Evolutionary conservation across 2,113 vertebrate species (phyloP).

Genomic region (Paralichthys olivaceus): DNA sequence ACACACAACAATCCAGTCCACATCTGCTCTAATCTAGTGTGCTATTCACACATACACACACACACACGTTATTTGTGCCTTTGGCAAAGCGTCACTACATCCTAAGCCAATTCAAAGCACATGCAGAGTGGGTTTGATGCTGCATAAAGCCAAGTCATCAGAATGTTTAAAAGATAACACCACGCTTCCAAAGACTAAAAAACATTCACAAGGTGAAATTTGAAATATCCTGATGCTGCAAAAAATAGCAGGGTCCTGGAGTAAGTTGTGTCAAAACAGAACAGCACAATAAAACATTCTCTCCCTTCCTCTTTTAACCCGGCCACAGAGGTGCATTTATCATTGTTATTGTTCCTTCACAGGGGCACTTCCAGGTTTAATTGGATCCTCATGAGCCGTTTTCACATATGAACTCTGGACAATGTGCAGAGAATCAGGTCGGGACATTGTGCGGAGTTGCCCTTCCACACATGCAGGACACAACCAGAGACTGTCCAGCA

Average conservation of each 20-base stretch:
- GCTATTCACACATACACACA: background rate
- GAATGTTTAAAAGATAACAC: conserved; percentile 45
- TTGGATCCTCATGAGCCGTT: conserved; percentile 73
- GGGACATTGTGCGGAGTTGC: background rate
- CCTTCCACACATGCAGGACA: background rate
- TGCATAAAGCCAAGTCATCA: conserved; percentile 53
- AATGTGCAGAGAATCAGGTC: background rate
- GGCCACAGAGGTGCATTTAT: conserved; percentile 73
- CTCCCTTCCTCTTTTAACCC: conserved; percentile 57
- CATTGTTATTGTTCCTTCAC: conserved; percentile 76
- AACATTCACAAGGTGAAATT: conserved; percentile 51
- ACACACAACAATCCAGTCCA: background rate
- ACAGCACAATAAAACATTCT: conserved; percentile 66
- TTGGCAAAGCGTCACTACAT: conserved; percentile 20
- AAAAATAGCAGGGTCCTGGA: conserved; percentile 37
- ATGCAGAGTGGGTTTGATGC: conserved; percentile 41
- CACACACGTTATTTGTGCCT: conserved; percentile 7
- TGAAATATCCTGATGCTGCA: conserved; percentile 58
- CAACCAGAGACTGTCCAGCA: background rate
- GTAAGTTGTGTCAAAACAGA: conserved; percentile 65
- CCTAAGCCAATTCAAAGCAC: conserved; percentile 26
- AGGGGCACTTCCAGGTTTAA: conserved; percentile 77
- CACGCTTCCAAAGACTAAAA: conserved; percentile 3
- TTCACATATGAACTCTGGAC: background rate
- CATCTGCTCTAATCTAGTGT: background rate